Percentiles rank a stretch among this genome's conserved stretches.
Evolutionary conservation across 2,888 invertebrate genomes (phyloP).

Genomic region (Epirrhoe tristata): DNA sequence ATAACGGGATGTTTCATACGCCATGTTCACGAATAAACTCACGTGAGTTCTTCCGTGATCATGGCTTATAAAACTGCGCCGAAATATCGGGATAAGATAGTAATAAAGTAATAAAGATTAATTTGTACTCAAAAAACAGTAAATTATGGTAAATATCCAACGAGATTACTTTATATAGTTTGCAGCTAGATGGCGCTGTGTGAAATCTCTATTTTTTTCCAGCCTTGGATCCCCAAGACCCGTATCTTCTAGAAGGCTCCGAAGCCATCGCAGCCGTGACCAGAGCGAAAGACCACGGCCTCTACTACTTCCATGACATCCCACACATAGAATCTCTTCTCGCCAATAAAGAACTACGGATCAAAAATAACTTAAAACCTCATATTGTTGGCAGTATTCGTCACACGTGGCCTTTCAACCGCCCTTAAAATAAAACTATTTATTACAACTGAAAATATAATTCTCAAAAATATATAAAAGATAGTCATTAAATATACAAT

Average conservation of each 20-base stretch:
- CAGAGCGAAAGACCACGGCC: conserved; percentile 82
- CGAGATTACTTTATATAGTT: too few species aligned
- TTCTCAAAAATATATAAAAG: conserved; percentile 50
- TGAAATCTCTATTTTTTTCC: conserved; percentile 37
- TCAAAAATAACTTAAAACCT: conserved; percentile 85
- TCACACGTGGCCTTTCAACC: conserved; percentile 85
- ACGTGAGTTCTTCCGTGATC: too few species aligned
- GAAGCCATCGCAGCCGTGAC: conserved; percentile 84
- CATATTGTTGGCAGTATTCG: conserved; percentile 87
- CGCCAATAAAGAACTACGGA: conserved; percentile 85
- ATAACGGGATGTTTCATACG: too few species aligned
- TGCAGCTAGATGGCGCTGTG: too few species aligned
- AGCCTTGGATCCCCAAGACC: conserved; percentile 73
- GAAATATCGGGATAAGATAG: too few species aligned
- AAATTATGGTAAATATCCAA: too few species aligned
- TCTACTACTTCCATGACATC: conserved; percentile 87
- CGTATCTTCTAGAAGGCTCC: conserved; percentile 85
- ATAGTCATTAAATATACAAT: conserved; percentile 51
- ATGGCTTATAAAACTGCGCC: too few species aligned
- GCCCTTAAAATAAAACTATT: conserved; percentile 66
- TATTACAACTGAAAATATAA: conserved; percentile 50
- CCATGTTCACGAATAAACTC: too few species aligned
- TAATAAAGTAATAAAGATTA: too few species aligned
- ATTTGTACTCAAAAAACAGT: too few species aligned
- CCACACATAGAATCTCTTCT: conserved; percentile 87